phyloP scores from a whole-genome alignment of 2,113 vertebrate genomes.

The Ictidomys tridecemlineatus region DNA sequence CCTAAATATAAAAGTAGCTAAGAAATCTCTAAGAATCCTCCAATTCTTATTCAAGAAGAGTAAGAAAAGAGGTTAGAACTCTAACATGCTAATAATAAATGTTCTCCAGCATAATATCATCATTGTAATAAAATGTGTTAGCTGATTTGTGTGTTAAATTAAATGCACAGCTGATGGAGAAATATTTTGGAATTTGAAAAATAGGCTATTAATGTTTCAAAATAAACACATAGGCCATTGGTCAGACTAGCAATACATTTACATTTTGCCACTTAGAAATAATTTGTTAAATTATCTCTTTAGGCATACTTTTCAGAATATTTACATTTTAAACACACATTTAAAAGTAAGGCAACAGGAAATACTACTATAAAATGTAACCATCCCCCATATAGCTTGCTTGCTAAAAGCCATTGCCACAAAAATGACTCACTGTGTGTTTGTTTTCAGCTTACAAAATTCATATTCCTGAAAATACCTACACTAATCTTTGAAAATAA shows the following conservation, averaged over 20 bases:
- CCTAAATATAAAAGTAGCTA: neutral
- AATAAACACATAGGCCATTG: neutral
- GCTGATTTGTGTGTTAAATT: neutral
- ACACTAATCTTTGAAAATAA: neutral
- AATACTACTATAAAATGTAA: neutral
- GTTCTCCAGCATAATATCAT: neutral
- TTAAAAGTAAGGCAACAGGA: neutral
- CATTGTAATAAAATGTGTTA: neutral
- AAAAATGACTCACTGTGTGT: neutral
- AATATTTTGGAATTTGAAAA: neutral
- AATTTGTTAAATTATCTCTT: neutral
- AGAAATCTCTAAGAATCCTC: neutral
- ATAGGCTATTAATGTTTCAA: neutral
- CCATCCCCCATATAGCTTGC: rapidly evolving
- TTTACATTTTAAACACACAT: neutral
- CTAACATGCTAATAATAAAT: neutral
- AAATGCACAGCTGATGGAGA: neutral
- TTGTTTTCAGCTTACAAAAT: neutral
- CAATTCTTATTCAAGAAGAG: neutral
- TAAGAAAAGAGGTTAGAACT: neutral
- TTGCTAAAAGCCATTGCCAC: neutral
- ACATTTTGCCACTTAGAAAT: neutral
- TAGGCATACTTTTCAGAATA: neutral
- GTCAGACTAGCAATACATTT: neutral
- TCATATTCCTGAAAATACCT: neutral